Evolutionary conservation across 2,888 invertebrate species (phyloP), one percentile per base, ranked within the genome.

Genomic region (Phrixothrix hirtus): DNA sequence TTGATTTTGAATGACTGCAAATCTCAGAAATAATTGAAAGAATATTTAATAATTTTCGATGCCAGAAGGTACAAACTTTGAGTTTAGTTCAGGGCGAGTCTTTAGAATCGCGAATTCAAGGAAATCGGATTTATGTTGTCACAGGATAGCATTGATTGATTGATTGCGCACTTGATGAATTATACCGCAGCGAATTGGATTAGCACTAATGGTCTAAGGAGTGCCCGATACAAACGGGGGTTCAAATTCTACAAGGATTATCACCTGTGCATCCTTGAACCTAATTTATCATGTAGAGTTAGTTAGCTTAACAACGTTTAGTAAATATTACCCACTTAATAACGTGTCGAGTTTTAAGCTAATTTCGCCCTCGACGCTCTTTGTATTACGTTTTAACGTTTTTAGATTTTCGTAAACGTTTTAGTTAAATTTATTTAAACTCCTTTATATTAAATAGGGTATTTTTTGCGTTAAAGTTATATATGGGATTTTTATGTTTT

Each of bases 71-170:
- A 21, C 37, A 46, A 46, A 52, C 52, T 52, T 51, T 46, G 46
- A 30, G 32, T 16, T 25, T 12, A 38, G 25, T 38, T 51, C 43
- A 50, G 32, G 42, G 44, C 37, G 47, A 41, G 34, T 41, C 46
- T 41, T 45, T 52, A 48, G 44, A 56, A 56, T 54, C 63, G 61
- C 47, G 61, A 60, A 60, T 63, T 59, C 50, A 61, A 70, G 69
- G 68, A 71, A 74, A 72, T 74, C 71, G 73, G 74, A 73, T 74
- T 75, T 71, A 67, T 64, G 69, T 68, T 72, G 75, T 75, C 75
- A 70, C 68, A 68, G 68, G 65, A 60, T 46, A 62, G 69, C 73
- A 71, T 70, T 73, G 74, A 75, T 75, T 75, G 75, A 75, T 75
- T 71, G 75, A 75, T 75, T 72, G 68, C 71, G 64, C 61, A 61